A percentile compares a stretch with the other conserved stretches of the same genome.
Conservation (phyloP, 2,113 vertebrate species). For the Odocoileus hemionus region DNA sequence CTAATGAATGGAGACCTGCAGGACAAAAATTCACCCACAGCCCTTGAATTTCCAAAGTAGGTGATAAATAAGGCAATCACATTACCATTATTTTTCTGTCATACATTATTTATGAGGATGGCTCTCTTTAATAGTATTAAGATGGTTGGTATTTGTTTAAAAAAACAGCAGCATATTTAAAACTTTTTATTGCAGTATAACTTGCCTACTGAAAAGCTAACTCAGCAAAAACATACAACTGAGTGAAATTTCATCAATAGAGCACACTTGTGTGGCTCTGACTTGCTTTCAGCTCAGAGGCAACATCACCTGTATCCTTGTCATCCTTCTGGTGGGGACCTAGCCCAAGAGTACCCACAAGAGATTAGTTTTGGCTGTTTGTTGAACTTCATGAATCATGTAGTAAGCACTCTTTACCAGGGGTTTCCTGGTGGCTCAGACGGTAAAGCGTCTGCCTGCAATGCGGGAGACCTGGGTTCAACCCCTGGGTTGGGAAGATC, state of each 20-base stretch:
- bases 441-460: background rate
- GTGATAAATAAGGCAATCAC: background rate
- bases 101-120: constrained; percentile 15
- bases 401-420: background rate
- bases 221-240: background rate
- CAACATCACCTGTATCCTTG: background rate
- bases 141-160: background rate
- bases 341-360: background rate
- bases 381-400: background rate
- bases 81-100: constrained; percentile 61
- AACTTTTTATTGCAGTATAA: background rate
- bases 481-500: background rate
- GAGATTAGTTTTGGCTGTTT: background rate
- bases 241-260: background rate
- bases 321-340: background rate
- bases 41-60: constrained; percentile 47
- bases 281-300: background rate
- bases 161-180: background rate
- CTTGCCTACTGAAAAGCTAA: background rate
- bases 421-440: background rate
- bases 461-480: fast-evolving
- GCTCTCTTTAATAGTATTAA: constrained; percentile 56
- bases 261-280: background rate
- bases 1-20: background rate
- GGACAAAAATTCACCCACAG: constrained; percentile 52